These are phyloP conservation scores for Sebastes hopkinsi DNA, from an alignment of 2,797 vertebrate species.

Conservation along the genomic window DNA sequence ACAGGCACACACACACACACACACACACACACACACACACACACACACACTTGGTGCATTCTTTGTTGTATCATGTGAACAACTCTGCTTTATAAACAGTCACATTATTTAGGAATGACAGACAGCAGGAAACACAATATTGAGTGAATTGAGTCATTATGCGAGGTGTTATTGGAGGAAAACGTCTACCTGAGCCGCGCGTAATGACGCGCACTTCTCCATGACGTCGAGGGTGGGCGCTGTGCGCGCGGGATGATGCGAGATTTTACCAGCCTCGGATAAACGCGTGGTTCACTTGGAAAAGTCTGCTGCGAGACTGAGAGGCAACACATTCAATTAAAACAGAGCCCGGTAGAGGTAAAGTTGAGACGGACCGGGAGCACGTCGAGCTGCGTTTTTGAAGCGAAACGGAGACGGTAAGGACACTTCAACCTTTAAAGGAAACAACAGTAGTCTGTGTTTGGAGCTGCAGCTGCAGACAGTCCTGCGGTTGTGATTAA, in stretches of 20 bases:
- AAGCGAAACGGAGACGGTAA: conserved; percentile 41
- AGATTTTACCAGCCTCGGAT: conserved; percentile 5
- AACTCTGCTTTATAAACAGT: background rate
- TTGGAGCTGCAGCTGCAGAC: background rate
- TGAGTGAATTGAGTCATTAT: background rate
- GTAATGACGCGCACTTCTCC: conserved; percentile 64
- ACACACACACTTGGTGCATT: background rate
- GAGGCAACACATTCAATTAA: conserved; percentile 2
- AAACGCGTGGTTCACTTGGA: conserved; percentile 28
- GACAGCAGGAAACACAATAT: background rate
- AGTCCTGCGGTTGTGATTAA: background rate
- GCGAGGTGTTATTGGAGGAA: background rate
- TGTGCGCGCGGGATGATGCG: conserved; percentile 38
- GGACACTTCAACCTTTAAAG: conserved; percentile 4
- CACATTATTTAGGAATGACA: background rate
- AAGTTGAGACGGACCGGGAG: background rate
- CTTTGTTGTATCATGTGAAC: background rate
- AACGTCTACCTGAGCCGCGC: background rate
- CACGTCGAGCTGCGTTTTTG: background rate
- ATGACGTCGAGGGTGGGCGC: conserved; percentile 77
- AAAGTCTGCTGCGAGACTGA: conserved; percentile 17
- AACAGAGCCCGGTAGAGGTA: background rate
- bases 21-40: background rate
- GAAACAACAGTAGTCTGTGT: background rate
- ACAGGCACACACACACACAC: background rate